Conservation (phyloP, 2,888 invertebrate species). For the Zele albiditarsus region DNA sequence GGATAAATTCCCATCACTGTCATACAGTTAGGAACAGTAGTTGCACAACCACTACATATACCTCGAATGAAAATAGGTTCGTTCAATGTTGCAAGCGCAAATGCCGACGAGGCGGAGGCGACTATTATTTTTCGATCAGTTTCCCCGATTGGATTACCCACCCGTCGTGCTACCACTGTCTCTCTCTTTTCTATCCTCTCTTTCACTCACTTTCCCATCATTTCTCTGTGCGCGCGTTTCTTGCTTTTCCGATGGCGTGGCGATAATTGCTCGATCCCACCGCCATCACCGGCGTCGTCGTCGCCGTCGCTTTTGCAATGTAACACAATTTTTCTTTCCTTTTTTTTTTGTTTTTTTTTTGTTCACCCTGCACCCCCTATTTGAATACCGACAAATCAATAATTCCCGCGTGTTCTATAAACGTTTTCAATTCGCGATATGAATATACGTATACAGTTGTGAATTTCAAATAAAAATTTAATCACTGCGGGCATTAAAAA, state of each 20-base stretch:
- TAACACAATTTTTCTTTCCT: conserved; percentile 24
- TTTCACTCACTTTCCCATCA: not conserved
- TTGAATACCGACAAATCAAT: conserved; percentile 10
- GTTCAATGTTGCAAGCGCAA: conserved; percentile 14
- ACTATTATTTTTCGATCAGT: conserved; percentile 72
- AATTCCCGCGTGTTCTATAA: not conserved
- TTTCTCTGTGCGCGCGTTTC: conserved; percentile 14
- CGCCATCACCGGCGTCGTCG: not conserved
- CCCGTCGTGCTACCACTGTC: conserved; percentile 48
- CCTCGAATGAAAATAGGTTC: not conserved
- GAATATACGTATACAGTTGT: too few species aligned
- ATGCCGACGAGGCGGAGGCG: conserved; percentile 53
- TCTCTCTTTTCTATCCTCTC: not conserved
- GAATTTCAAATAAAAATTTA: too few species aligned
- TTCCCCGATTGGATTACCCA: conserved; percentile 70
- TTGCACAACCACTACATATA: not conserved
- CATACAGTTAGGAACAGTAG: conserved; percentile 27
- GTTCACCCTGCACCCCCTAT: not conserved
- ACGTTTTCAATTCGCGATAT: not conserved
- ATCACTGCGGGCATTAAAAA: too few species aligned
- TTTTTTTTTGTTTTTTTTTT: conserved; percentile 7
- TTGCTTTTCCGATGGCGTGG: conserved; percentile 24
- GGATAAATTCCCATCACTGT: conserved; percentile 64
- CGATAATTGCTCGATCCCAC: conserved; percentile 30
- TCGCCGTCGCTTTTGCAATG: not conserved